Percentiles rank a stretch among this genome's conserved stretches.
Conservation (phyloP, 1,140 invertebrate genomes). For the Drosophila miranda region DNA sequence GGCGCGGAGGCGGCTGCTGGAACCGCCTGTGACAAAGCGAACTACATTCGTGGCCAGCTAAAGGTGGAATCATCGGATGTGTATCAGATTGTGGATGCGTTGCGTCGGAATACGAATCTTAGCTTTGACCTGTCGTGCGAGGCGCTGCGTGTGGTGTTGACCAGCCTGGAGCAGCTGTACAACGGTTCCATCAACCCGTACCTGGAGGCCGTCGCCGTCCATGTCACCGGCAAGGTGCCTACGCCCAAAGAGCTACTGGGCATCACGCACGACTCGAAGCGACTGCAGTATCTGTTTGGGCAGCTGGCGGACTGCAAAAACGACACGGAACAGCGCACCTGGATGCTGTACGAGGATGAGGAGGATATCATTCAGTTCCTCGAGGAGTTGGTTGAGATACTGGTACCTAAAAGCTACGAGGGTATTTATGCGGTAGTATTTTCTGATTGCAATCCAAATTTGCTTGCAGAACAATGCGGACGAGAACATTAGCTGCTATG, state of each 20-base stretch:
- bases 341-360: slow-evolving; percentile 96
- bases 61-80: slow-evolving; percentile 83
- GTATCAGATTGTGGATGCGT: slow-evolving; percentile 89
- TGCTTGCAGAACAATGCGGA: slow-evolving; percentile 90
- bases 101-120: slow-evolving; percentile 91
- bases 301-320: slow-evolving; percentile 94
- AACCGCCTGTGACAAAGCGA: slow-evolving; percentile 18
- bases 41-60: slow-evolving; percentile 38
- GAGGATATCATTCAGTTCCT: slow-evolving; percentile 92
- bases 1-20: not conserved
- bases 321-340: slow-evolving; percentile 95
- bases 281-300: slow-evolving; percentile 90
- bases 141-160: slow-evolving; percentile 90
- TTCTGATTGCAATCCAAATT: slow-evolving; percentile 1
- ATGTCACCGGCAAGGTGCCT: slow-evolving; percentile 78
- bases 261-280: slow-evolving; percentile 89
- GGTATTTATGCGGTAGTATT: not conserved
- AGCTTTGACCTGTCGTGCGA: slow-evolving; percentile 94
- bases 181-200: slow-evolving; percentile 85
- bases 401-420: slow-evolving; percentile 84
- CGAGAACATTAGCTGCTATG: slow-evolving; percentile 89
- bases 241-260: slow-evolving; percentile 79
- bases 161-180: slow-evolving; percentile 85
- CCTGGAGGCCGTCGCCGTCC: slow-evolving; percentile 82
- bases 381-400: slow-evolving; percentile 91